Evolutionary conservation across 2,113 vertebrate species (phyloP), one percentile per base, ranked within the genome.

Genomic region (Piprites chloris): DNA sequence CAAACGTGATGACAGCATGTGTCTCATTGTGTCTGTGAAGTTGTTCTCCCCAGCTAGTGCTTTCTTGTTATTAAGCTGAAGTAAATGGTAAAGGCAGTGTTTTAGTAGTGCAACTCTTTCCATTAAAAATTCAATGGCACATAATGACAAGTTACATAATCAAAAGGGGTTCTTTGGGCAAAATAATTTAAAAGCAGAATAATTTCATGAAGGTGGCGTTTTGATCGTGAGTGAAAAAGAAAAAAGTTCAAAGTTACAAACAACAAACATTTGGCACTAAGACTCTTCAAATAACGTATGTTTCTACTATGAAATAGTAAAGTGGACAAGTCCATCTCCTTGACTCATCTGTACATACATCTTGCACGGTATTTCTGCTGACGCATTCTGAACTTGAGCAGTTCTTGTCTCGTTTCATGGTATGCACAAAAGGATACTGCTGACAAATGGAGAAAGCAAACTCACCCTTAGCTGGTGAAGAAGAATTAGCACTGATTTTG

Each of bases 21-120:
- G 98, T 90, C 99, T 99, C 98, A 99, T 98, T 52, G 99, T 99
- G 88, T 99, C 99, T 62, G 99, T 99, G 97, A 99, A 99, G 97
- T 98, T 99, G 97, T 98, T 99, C 89, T 99, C 99, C 20, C 98
- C 98, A 37, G 98, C 62, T 67, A 98, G 95, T 41, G 98, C 97
- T 95, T 99, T 99, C 97, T 99, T 99, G 97, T 96, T 98, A 96
- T 98, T 98, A 91, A 99, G 96, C 99, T 99, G 75, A 68, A 97
- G 91, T 80, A 81, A 97, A 90, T 84, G 49, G 93, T 28, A 93
- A 89, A 98, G 85, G 87, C 21, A 87, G 56, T 9, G 72, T 87
- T 86, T 96, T 90, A 96, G 78, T 39, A 82, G 58, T 75, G 69
- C 56, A 94, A 88, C 46, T 53, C 47, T 44, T 62, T 33, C 49